Evolutionary conservation across 2,113 vertebrate genomes (phyloP).

Genomic region (Paradoxurus hermaphroditus): DNA sequence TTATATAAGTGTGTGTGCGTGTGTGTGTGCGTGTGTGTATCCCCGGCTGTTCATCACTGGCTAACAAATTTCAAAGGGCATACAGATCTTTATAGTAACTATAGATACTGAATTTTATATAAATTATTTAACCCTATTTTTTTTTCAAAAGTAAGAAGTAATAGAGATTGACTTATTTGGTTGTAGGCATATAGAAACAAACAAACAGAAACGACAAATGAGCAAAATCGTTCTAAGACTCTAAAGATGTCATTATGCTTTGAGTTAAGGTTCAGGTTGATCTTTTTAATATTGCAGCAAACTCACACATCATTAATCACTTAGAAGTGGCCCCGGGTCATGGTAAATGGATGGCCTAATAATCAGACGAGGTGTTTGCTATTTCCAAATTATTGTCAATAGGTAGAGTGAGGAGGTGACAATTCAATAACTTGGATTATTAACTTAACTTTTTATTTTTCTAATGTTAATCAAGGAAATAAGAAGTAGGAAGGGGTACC

Average conservation of each 20-base stretch:
- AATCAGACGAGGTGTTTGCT: constrained; percentile 65
- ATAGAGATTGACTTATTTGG: constrained; percentile 15
- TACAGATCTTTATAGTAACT: not conserved
- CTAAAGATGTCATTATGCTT: constrained; percentile 40
- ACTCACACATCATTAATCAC: constrained; percentile 70
- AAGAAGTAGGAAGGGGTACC: constrained; percentile 26
- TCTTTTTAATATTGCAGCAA: constrained; percentile 71
- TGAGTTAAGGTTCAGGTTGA: constrained; percentile 63
- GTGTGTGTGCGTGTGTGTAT: not conserved
- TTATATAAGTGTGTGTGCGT: not conserved
- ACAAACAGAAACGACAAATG: not conserved
- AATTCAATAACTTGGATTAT: constrained; percentile 66
- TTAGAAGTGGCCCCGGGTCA: constrained; percentile 61
- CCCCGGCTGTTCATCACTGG: not conserved
- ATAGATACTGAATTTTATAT: not conserved
- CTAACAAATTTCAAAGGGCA: constrained; percentile 33
- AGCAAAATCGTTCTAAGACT: constrained; percentile 38
- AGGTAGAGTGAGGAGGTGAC: constrained; percentile 61
- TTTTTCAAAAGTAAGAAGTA: not conserved
- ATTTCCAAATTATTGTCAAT: constrained; percentile 72
- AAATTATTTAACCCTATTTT: constrained; percentile 7
- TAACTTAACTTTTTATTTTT: constrained; percentile 42
- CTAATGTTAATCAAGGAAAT: constrained; percentile 52
- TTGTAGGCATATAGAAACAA: not conserved
- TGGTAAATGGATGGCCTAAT: constrained; percentile 68